Evolutionary conservation across 2,797 vertebrate species (phyloP).

Genomic region (Ataeniobius toweri): DNA sequence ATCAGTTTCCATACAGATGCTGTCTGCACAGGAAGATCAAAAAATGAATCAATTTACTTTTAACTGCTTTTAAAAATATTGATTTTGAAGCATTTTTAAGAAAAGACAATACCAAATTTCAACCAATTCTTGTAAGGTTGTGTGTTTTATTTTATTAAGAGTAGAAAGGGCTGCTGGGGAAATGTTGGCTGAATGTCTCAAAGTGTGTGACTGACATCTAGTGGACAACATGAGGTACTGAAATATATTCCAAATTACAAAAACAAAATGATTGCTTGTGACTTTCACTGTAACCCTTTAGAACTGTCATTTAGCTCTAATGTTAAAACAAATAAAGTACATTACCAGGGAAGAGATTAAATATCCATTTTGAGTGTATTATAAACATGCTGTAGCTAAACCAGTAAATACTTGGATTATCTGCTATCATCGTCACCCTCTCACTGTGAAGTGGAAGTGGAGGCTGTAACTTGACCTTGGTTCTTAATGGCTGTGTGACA

Average conservation of each 20-base stretch:
- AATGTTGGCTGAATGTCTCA: neutral
- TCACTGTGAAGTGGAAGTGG: conserved; percentile 32
- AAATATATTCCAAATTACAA: neutral
- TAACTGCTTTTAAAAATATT: neutral
- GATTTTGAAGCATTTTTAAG: neutral
- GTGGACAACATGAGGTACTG: conserved; percentile 49
- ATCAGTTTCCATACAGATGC: neutral
- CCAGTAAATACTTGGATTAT: conserved; percentile 48
- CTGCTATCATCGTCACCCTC: conserved; percentile 45
- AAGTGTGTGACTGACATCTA: conserved; percentile 74
- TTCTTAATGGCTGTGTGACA: conserved; percentile 68
- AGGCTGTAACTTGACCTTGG: conserved; percentile 74
- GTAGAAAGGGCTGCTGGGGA: neutral
- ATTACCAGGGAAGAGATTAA: neutral
- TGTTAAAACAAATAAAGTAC: neutral
- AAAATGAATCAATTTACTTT: neutral
- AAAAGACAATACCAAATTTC: neutral
- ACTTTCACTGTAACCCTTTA: neutral
- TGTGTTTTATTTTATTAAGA: neutral
- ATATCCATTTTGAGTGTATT: neutral
- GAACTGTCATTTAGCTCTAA: neutral
- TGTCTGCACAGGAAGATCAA: neutral
- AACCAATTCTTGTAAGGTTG: neutral
- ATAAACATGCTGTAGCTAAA: conserved; percentile 16
- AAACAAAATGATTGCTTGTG: too few relatives aligned